phyloP scores from a whole-genome alignment of 1,140 invertebrate species.

The Drosophila nebulosa region DNA sequence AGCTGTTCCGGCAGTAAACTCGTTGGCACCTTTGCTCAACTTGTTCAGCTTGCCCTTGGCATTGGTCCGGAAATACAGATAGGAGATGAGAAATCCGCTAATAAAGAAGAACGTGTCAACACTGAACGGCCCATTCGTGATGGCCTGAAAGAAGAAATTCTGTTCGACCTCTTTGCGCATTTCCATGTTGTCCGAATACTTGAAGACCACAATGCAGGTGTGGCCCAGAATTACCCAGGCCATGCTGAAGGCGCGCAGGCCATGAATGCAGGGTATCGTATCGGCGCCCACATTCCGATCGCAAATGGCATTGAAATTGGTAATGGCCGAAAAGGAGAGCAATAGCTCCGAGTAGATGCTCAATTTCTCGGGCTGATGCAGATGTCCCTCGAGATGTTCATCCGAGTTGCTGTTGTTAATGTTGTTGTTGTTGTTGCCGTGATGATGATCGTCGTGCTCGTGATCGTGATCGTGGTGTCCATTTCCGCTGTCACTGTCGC shows the following conservation, averaged over 20 bases:
- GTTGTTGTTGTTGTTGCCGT: slow-evolving; percentile 81
- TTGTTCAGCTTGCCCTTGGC: slow-evolving; percentile 89
- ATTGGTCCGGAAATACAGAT: slow-evolving; percentile 91
- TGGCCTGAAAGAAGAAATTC: slow-evolving; percentile 90
- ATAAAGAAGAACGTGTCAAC: slow-evolving; percentile 95
- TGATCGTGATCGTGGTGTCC: slow-evolving; percentile 70
- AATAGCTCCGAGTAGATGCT: slow-evolving; percentile 86
- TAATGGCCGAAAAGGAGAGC: slow-evolving; percentile 89
- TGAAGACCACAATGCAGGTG: slow-evolving; percentile 91
- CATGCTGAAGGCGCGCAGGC: slow-evolving; percentile 92
- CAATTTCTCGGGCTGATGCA: slow-evolving; percentile 80
- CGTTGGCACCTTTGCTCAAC: slow-evolving; percentile 86
- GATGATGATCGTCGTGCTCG: slow-evolving; percentile 59
- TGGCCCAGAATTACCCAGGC: slow-evolving; percentile 96
- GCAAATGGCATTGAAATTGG: slow-evolving; percentile 89
- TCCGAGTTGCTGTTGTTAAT: slow-evolving; percentile 84
- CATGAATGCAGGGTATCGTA: slow-evolving; percentile 91
- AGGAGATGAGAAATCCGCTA: slow-evolving; percentile 89
- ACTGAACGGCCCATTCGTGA: slow-evolving; percentile 93
- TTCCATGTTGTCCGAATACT: slow-evolving; percentile 92
- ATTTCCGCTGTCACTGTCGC: slow-evolving; percentile 60
- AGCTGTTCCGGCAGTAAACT: slow-evolving; percentile 86
- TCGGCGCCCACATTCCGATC: slow-evolving; percentile 89
- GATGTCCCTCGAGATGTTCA: slow-evolving; percentile 83
- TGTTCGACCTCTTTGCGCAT: slow-evolving; percentile 89